These are phyloP conservation scores for Drosophila chauvacae DNA, from an alignment of 1,140 invertebrate genomes.

Conservation along the genomic window DNA sequence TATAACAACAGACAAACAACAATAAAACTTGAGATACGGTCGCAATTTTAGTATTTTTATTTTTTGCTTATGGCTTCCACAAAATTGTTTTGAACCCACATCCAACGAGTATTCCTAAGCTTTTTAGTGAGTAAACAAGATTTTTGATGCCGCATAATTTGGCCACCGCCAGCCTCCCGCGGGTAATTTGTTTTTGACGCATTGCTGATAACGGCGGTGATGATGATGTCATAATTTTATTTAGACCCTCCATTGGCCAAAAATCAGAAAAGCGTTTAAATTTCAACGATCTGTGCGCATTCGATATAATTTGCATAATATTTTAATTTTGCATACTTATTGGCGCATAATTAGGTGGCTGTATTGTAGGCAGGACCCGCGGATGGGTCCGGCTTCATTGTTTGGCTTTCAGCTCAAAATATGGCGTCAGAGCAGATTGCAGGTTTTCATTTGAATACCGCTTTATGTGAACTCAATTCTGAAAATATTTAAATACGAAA, in stretches of 20 bases:
- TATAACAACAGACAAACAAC: constrained; percentile 59
- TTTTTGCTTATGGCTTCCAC: constrained; percentile 35
- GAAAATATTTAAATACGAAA: too few relatives aligned
- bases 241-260: constrained; percentile 24
- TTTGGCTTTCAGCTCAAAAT: constrained; percentile 25
- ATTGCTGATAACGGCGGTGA: constrained; percentile 38
- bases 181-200: constrained; percentile 75
- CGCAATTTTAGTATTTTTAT: constrained; percentile 43
- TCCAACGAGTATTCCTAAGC: constrained; percentile 2
- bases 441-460: constrained; percentile 8
- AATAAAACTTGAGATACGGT: constrained; percentile 45
- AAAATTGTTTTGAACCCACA: constrained; percentile 36
- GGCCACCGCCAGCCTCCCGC: constrained; percentile 10
- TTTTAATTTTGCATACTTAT: constrained; percentile 74
- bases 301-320: constrained; percentile 73
- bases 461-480: too few relatives aligned
- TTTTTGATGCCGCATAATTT: constrained; percentile 51
- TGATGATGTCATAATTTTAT: constrained; percentile 75
- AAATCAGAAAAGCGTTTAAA: constrained; percentile 75
- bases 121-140: constrained; percentile 64
- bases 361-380: not conserved
- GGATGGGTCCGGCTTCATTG: constrained; percentile 26
- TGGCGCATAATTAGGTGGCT: constrained; percentile 70
- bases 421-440: not conserved
- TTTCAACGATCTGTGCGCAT: constrained; percentile 41